phyloP scores from a whole-genome alignment of 2,797 vertebrate genomes.

The Urophycis tenuis region DNA sequence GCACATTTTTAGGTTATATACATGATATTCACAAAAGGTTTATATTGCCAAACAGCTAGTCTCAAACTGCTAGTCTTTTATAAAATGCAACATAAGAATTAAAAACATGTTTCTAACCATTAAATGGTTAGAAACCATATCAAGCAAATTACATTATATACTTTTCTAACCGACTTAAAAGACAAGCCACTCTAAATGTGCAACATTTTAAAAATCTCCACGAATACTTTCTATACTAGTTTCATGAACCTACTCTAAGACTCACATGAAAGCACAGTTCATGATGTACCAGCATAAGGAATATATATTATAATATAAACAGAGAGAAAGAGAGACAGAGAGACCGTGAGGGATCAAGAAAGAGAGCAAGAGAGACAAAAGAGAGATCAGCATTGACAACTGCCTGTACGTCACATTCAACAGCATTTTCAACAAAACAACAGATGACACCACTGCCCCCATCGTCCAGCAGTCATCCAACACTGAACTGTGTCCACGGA shows the following conservation, averaged over 20 bases:
- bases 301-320: background rate
- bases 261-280: conserved; percentile 2
- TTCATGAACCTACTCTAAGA: background rate
- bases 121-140: conserved; percentile 25
- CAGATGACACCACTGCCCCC: background rate
- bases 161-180: conserved; percentile 32
- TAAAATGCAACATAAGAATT: conserved; percentile 22
- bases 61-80: conserved; percentile 14
- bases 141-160: conserved; percentile 31
- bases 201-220: conserved; percentile 31
- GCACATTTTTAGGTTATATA: conserved; percentile 42
- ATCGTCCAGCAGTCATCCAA: background rate
- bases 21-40: conserved; percentile 42
- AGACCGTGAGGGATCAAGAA: background rate
- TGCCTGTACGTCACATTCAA: background rate
- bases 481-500: conserved; percentile 15
- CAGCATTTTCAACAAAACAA: background rate
- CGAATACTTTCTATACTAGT: background rate
- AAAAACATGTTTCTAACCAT: conserved; percentile 28
- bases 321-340: background rate
- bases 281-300: background rate
- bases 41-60: conserved; percentile 24
- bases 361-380: background rate
- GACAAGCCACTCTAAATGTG: conserved; percentile 45
- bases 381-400: background rate